Evolutionary conservation across 2,888 invertebrate genomes (phyloP), one percentile per base, ranked within the genome.

Genomic region (Deilephila elpenor): DNA sequence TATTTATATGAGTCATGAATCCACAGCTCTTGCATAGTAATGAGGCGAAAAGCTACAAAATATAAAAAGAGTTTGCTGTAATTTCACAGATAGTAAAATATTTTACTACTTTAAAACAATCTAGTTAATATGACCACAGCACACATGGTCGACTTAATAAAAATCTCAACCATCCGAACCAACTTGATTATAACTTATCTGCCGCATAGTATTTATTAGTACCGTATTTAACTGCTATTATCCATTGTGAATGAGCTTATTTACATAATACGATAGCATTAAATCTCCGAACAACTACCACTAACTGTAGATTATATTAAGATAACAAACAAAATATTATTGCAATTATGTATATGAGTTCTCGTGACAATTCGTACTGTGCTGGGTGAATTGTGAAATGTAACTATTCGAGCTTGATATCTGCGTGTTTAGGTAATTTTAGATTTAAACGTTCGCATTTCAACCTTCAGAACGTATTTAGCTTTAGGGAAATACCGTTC

Each of bases 251-350:
- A 89, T 88, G 78, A 83, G 74, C 73, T 75, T 78, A 90, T 90
- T 89, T 86, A 86, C 88, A 90, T 90, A 90, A 87, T 88, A 85
- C 83, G 79, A 84, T 84, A 79, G 80, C 78, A 80, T 84, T 86
- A 85, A 85, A 83, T 83, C 84, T 83, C 78, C 75, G 73, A 78
- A 80, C 74, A 78, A 80, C 82, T 84, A 83, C 80, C 82, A 78
- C 74, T 80, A 82, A 82, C 78, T 76, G 77, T 75, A 82, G 89
- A 89, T 90, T 82, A 82, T 79, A 84, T 85, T 85, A 81, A 84
- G 89, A 89, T 91, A 88, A 79, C 83, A 78, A 74, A 82, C 78
- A 76, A 84, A 83, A 79, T 83, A 82, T 82, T 62, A 64, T 67
- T 73, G 72, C 34, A 29, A 73, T 73, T 37, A 56, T 17, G 56